phyloP scores from a whole-genome alignment of 2,888 invertebrate species.

The Charanyca ferruginea region DNA sequence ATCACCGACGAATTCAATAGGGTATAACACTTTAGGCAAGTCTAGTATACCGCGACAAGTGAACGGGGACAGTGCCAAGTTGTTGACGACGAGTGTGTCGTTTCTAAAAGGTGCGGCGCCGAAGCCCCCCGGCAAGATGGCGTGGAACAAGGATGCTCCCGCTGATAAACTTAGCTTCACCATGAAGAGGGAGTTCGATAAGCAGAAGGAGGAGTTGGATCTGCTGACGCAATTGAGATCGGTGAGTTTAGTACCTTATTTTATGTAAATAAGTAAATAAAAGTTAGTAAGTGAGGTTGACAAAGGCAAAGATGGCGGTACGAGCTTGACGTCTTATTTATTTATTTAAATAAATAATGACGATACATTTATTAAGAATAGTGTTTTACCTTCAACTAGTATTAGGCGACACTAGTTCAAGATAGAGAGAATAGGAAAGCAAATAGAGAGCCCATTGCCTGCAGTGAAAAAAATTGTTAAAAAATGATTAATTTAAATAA shows the following conservation, averaged over 20 bases:
- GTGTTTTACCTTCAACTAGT: too few species aligned
- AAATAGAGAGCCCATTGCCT: too few species aligned
- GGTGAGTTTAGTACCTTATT: constrained; percentile 90
- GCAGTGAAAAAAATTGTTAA: too few species aligned
- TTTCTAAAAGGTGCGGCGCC: constrained; percentile 91
- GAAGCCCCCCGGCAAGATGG: constrained; percentile 90
- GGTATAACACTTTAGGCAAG: constrained; percentile 90
- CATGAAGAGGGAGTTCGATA: constrained; percentile 97
- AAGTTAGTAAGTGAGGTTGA: too few species aligned
- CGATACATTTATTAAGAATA: too few species aligned
- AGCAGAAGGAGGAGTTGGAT: constrained; percentile 97
- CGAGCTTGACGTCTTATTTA: too few species aligned
- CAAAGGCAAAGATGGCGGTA: too few species aligned
- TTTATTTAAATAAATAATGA: too few species aligned
- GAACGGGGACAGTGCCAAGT: constrained; percentile 85
- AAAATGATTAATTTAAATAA: too few species aligned
- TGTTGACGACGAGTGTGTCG: constrained; percentile 91
- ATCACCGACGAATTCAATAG: constrained; percentile 91
- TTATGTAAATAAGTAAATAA: neutral
- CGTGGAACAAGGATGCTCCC: constrained; percentile 94
- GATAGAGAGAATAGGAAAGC: too few species aligned
- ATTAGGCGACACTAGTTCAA: too few species aligned
- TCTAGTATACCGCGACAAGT: constrained; percentile 82
- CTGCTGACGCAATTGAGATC: constrained; percentile 95
- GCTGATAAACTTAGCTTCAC: constrained; percentile 96